A percentile compares a stretch with the other conserved stretches of the same genome.
These are phyloP conservation scores for Uloborus plumipes DNA, from an alignment of 2,888 invertebrate genomes.

Conservation along the genomic window DNA sequence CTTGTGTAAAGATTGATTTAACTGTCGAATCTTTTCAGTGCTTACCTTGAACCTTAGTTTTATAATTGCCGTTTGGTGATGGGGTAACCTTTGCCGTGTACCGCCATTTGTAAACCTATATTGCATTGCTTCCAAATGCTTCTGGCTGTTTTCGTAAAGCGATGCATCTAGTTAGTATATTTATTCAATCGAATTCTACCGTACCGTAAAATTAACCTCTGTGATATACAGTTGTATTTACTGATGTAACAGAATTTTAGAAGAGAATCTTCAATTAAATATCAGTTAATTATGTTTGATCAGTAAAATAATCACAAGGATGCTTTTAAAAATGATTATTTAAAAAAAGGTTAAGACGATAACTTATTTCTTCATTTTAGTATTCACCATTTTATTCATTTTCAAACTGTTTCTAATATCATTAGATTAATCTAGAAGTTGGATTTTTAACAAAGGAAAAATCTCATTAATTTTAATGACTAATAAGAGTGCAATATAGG, in stretches of 20 bases:
- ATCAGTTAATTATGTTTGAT: too few relatives aligned
- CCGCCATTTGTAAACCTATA: conserved; percentile 29
- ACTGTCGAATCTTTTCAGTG: conserved; percentile 16
- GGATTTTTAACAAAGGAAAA: too few relatives aligned
- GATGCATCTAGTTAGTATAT: conserved; percentile 20
- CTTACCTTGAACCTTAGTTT: neutral
- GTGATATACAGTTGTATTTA: conserved; percentile 22
- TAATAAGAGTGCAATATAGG: too few relatives aligned
- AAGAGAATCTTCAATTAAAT: neutral
- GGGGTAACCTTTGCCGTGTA: conserved; percentile 25
- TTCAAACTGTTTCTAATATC: too few relatives aligned
- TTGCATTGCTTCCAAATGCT: conserved; percentile 22
- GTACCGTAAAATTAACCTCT: too few relatives aligned
- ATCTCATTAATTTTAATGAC: too few relatives aligned
- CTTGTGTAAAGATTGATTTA: conserved; percentile 46
- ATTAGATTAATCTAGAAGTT: too few relatives aligned
- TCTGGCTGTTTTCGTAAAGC: conserved; percentile 16
- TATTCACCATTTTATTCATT: too few relatives aligned
- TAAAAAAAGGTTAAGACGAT: too few relatives aligned
- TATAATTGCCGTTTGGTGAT: conserved; percentile 31
- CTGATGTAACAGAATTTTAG: neutral
- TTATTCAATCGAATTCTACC: neutral
- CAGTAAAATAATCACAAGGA: too few relatives aligned
- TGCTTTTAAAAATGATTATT: too few relatives aligned
- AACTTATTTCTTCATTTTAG: too few relatives aligned